A percentile compares a stretch with the other conserved stretches of the same genome.
Evolutionary conservation across 1,140 invertebrate species (phyloP).

Genomic region (Globodera rostochiensis): DNA sequence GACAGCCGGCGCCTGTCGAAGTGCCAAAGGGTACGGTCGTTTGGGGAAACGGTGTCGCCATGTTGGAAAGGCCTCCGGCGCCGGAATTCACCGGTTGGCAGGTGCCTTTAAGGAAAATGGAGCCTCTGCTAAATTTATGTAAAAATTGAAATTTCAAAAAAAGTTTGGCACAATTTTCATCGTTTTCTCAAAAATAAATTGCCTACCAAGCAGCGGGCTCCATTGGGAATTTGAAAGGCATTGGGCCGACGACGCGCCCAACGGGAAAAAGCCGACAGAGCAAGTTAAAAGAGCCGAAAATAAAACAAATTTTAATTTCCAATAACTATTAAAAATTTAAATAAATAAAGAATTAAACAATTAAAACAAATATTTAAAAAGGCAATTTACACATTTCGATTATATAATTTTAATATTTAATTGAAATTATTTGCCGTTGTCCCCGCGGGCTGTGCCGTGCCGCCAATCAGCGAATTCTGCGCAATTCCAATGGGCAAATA

Average conservation of each 20-base stretch:
- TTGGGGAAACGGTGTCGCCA: background rate
- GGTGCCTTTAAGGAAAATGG: slow-evolving; percentile 8
- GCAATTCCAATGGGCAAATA: slow-evolving; percentile 14
- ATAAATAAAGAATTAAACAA: background rate
- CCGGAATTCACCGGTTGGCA: slow-evolving; percentile 6
- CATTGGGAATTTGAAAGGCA: slow-evolving; percentile 16
- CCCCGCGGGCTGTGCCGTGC: background rate
- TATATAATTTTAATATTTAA: too few species aligned
- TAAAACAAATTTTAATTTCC: background rate
- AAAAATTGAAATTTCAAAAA: too few species aligned
- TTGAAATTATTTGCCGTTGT: background rate
- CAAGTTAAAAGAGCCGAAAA: slow-evolving; percentile 6
- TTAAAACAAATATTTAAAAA: background rate
- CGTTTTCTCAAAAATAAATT: background rate
- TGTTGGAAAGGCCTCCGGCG: background rate
- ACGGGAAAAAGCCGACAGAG: slow-evolving; percentile 4
- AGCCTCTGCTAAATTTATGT: background rate
- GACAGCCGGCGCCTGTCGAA: background rate
- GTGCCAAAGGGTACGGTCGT: background rate
- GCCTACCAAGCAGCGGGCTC: slow-evolving; percentile 13
- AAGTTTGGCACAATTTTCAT: background rate
- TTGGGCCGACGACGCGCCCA: slow-evolving; percentile 11
- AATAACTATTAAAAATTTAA: background rate
- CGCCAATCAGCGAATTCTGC: slow-evolving; percentile 1
- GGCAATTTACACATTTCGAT: too few species aligned